These are phyloP conservation scores for Episyrphus balteatus DNA, from an alignment of 1,140 invertebrate species.

Conservation along the genomic window DNA sequence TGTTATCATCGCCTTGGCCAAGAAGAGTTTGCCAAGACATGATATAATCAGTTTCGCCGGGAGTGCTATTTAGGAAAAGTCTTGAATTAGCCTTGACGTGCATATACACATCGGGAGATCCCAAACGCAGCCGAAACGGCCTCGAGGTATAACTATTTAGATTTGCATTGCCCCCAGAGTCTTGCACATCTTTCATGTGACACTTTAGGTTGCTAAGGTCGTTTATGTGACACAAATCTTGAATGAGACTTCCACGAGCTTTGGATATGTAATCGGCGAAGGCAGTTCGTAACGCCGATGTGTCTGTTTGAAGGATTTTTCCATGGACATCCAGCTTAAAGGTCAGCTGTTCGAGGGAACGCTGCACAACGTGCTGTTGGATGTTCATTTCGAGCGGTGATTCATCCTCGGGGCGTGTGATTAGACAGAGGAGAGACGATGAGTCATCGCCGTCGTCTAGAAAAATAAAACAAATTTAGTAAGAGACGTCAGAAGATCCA, in stretches of 20 bases:
- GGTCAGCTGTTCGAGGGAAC: constrained; percentile 74
- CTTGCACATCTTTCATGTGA: constrained; percentile 65
- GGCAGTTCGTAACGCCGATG: constrained; percentile 50
- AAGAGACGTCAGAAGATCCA: not conserved
- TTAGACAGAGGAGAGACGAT: constrained; percentile 55
- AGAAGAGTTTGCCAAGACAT: constrained; percentile 82
- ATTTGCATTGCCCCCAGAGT: constrained; percentile 46
- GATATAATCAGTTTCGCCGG: constrained; percentile 70
- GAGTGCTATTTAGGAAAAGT: constrained; percentile 61
- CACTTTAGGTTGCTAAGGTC: constrained; percentile 59
- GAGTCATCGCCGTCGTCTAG: constrained; percentile 57
- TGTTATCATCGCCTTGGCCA: constrained; percentile 45
- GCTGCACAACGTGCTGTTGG: constrained; percentile 39
- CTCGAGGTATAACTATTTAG: constrained; percentile 38
- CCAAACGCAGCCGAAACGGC: constrained; percentile 66
- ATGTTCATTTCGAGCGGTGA: constrained; percentile 50
- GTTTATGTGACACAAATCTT: constrained; percentile 66
- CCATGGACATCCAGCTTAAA: constrained; percentile 79
- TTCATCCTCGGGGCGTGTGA: constrained; percentile 71
- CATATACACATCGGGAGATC: constrained; percentile 60
- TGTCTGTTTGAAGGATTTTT: constrained; percentile 70
- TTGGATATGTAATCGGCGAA: constrained; percentile 58
- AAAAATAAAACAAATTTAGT: constrained; percentile 45
- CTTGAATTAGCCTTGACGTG: constrained; percentile 82
- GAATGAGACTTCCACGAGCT: constrained; percentile 41